A percentile compares a stretch with the other conserved stretches of the same genome.
phyloP scores from a whole-genome alignment of 1,140 invertebrate species.

The Sitophilus oryzae region DNA sequence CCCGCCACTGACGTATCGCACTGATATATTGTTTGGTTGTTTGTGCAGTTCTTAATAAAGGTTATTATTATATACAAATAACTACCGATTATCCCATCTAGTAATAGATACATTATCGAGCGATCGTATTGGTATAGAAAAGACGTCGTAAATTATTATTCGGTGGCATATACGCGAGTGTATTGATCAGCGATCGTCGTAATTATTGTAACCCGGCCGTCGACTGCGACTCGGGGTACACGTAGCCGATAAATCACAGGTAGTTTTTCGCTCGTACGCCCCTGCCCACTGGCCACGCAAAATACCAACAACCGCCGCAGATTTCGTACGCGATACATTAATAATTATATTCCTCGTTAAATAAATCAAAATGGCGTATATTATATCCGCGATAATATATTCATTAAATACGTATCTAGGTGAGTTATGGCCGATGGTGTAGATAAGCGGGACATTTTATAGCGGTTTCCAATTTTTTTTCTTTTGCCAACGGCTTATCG shows the following conservation, averaged over 20 bases:
- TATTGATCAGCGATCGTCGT: background rate
- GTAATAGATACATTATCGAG: too few relatives aligned
- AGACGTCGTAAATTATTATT: background rate
- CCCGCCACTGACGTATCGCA: too few relatives aligned
- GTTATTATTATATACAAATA: too few relatives aligned
- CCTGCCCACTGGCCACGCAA: constrained; percentile 20
- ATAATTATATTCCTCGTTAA: constrained; percentile 26
- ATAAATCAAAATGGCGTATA: constrained; percentile 26
- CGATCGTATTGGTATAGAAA: too few relatives aligned
- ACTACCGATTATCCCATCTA: too few relatives aligned
- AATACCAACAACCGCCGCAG: constrained; percentile 23
- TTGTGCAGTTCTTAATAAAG: too few relatives aligned
- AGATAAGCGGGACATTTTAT: constrained; percentile 16
- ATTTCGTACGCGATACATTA: constrained; percentile 15
- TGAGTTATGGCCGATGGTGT: constrained; percentile 20
- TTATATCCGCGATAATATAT: constrained; percentile 25
- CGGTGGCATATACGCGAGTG: background rate
- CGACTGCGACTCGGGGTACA: background rate
- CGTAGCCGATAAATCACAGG: constrained; percentile 8
- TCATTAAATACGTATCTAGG: constrained; percentile 26
- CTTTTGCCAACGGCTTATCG: background rate
- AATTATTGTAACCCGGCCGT: background rate
- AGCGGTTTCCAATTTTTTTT: constrained; percentile 12
- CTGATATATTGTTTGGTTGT: too few relatives aligned
- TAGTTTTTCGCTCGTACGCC: constrained; percentile 16